Evolutionary conservation across 2,797 vertebrate genomes (phyloP).

Genomic region (Mico argentatus): DNA sequence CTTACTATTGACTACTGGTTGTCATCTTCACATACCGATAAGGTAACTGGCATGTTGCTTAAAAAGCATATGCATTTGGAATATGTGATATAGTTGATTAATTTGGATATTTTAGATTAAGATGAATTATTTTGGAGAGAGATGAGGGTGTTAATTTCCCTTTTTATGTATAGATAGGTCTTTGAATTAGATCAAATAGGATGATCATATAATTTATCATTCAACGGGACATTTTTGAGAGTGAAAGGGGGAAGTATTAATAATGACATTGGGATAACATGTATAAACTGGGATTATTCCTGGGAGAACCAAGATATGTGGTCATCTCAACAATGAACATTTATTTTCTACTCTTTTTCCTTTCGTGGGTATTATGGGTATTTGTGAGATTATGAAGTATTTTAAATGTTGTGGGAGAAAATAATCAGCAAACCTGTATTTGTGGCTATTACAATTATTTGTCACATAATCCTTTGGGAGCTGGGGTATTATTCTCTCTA

Average conservation of each 20-base stretch:
- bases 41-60: neutral
- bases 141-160: neutral
- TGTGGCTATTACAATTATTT: neutral
- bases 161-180: neutral
- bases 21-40: neutral
- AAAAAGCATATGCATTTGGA: neutral
- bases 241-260: neutral
- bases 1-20: neutral
- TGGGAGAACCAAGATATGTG: neutral
- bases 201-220: neutral
- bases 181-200: neutral
- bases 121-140: neutral
- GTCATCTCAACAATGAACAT: neutral
- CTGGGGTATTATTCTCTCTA: neutral
- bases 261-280: neutral
- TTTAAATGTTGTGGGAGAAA: constrained; percentile 16
- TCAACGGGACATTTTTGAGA: neutral
- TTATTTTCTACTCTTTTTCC: neutral
- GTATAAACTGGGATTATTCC: neutral
- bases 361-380: neutral
- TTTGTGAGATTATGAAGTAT: constrained; percentile 25
- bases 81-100: neutral
- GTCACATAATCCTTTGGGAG: neutral
- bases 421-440: neutral
- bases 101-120: neutral